Evolutionary conservation across 2,113 vertebrate species (phyloP).

Genomic region (Seriola aureovittata): DNA sequence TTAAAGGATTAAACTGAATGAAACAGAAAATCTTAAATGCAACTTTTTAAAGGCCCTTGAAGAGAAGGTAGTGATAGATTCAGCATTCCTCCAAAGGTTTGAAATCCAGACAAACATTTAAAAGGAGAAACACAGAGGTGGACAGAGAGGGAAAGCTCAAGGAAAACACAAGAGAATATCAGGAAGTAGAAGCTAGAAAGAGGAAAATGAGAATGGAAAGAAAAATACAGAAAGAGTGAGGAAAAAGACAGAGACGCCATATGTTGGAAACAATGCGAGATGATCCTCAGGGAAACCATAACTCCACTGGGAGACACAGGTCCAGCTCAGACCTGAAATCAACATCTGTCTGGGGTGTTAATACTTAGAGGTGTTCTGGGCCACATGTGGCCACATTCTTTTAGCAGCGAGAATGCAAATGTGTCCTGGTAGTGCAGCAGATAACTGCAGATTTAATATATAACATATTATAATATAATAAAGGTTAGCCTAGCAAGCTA

Average conservation of each 20-base stretch:
- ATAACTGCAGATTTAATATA: too few species aligned
- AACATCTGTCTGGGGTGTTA: too few species aligned
- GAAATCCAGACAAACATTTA: slow-evolving; percentile 1
- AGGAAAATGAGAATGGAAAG: not conserved
- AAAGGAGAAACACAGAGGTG: not conserved
- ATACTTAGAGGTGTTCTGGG: too few species aligned
- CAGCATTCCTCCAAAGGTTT: slow-evolving; percentile 14
- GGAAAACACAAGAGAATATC: not conserved
- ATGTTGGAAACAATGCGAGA: not conserved
- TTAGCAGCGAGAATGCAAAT: too few species aligned
- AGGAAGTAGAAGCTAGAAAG: not conserved
- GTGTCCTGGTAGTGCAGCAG: too few species aligned
- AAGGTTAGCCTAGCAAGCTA: too few species aligned
- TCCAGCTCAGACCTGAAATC: too few species aligned
- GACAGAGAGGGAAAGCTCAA: not conserved
- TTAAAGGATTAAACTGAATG: not conserved
- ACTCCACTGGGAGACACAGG: not conserved
- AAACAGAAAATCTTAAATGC: not conserved
- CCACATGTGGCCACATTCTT: too few species aligned
- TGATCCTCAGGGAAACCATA: slow-evolving; percentile 37
- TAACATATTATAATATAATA: too few species aligned
- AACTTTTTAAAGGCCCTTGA: not conserved
- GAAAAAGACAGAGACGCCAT: not conserved
- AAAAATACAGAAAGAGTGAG: slow-evolving; percentile 11
- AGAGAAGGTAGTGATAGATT: not conserved